Percentiles rank a stretch among this genome's conserved stretches.
phyloP scores from a whole-genome alignment of 2,113 vertebrate species.

The Athene noctua region DNA sequence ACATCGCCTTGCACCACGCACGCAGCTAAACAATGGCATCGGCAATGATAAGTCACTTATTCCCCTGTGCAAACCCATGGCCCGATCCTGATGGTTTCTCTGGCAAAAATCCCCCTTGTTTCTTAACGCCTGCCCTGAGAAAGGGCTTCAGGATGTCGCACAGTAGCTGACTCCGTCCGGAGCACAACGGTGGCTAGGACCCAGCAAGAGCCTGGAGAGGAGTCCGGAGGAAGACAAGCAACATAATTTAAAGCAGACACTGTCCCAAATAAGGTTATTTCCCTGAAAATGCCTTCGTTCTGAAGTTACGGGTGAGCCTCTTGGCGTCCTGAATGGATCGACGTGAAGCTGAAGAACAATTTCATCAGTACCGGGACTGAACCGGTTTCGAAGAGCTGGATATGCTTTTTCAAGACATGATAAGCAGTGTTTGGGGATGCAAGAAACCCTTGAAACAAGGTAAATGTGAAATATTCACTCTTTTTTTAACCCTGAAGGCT shows the following conservation, averaged over 20 bases:
- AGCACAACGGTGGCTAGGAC: constrained; percentile 60
- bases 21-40: background rate
- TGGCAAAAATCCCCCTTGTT: background rate
- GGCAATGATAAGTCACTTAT: background rate
- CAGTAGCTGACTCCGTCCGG: background rate
- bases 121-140: background rate
- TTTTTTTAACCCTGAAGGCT: background rate
- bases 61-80: background rate
- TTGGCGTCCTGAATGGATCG: background rate
- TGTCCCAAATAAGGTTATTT: constrained; percentile 55
- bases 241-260: constrained; percentile 56
- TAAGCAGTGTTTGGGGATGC: background rate
- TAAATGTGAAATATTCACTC: constrained; percentile 14
- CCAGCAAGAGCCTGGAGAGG: constrained; percentile 9
- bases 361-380: background rate
- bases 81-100: background rate
- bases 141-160: background rate
- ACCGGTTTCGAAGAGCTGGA: background rate
- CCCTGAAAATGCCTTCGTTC: constrained; percentile 27
- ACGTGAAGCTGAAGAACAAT: background rate
- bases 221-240: constrained; percentile 18
- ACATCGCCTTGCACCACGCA: background rate
- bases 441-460: constrained; percentile 2
- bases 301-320: background rate
- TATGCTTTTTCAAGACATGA: constrained; percentile 32